phyloP scores from a whole-genome alignment of 2,113 vertebrate species.

The Ciconia stormi region DNA sequence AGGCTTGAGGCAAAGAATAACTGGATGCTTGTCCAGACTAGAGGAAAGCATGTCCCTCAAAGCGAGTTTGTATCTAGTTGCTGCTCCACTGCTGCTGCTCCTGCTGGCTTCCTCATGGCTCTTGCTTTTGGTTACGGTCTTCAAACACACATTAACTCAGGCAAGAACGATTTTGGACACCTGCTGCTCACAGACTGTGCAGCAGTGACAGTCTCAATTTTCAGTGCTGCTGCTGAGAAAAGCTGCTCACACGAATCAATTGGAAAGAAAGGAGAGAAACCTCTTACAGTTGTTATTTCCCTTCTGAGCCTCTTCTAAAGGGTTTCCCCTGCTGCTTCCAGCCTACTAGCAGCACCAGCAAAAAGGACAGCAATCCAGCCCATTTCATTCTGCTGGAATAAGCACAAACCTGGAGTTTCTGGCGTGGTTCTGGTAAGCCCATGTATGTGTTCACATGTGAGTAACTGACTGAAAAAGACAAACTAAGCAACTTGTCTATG shows the following conservation, averaged over 20 bases:
- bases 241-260: background rate
- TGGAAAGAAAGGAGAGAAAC: background rate
- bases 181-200: background rate
- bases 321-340: background rate
- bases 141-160: background rate
- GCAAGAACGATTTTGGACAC: rapidly evolving
- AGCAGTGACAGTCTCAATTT: background rate
- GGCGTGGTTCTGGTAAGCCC: background rate
- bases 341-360: background rate
- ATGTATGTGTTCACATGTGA: background rate
- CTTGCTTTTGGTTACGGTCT: background rate
- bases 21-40: background rate
- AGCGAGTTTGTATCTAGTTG: background rate
- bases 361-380: background rate
- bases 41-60: background rate
- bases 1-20: background rate
- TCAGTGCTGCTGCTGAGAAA: background rate
- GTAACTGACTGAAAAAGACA: background rate
- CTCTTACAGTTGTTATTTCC: background rate
- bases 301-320: background rate
- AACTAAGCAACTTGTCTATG: background rate
- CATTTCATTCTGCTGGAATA: background rate
- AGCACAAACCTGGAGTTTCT: background rate
- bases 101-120: background rate
- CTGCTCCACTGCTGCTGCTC: background rate